phyloP scores from a whole-genome alignment of 2,113 vertebrate genomes.

The Brienomyrus longianalis region DNA sequence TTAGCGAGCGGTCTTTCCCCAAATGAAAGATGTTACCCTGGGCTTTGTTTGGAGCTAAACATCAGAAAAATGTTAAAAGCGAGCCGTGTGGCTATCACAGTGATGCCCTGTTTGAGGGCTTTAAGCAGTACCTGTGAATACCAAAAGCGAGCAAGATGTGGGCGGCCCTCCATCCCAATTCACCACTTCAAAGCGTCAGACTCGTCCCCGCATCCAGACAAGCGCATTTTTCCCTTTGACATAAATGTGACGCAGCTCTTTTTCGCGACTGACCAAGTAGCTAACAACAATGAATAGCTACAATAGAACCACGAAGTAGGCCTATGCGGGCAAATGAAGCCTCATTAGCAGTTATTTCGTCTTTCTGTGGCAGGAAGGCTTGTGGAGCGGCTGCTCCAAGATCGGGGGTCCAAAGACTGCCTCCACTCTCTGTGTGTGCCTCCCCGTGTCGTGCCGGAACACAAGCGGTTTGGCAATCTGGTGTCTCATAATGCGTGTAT shows the following conservation, averaged over 20 bases:
- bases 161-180: not conserved
- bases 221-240: not conserved
- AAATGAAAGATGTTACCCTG: conserved; percentile 54
- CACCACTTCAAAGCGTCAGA: not conserved
- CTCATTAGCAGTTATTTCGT: not conserved
- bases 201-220: not conserved
- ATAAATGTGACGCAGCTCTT: not conserved
- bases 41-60: not conserved
- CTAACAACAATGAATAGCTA: not conserved
- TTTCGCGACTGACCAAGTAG: not conserved
- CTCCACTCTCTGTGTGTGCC: not conserved
- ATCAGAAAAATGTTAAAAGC: not conserved
- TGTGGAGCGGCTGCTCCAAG: not conserved
- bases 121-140: conserved; percentile 37
- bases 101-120: conserved; percentile 16
- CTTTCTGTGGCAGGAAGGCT: not conserved
- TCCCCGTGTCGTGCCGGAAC: not conserved
- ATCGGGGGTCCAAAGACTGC: not conserved
- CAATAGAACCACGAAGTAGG: not conserved
- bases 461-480: not conserved
- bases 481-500: not conserved
- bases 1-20: conserved; percentile 36
- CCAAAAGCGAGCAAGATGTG: conserved; percentile 29
- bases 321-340: not conserved
- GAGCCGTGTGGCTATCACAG: conserved; percentile 27